Percentiles rank a stretch among this genome's conserved stretches.
Conservation (phyloP, 2,888 invertebrate genomes). For the Hermaeophaga mercurialis region DNA sequence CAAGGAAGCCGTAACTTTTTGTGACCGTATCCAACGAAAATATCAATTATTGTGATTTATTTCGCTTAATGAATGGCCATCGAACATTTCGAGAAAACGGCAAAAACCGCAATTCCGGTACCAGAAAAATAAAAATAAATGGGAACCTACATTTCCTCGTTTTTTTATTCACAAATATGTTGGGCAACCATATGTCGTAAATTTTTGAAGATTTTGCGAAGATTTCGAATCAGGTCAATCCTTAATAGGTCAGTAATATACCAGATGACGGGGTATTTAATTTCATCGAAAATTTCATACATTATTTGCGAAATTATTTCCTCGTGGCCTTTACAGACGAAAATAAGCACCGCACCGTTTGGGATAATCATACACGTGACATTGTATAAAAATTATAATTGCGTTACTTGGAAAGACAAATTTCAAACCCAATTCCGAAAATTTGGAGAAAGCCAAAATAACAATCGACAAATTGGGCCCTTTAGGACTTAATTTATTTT, state of each 20-base stretch:
- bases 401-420: background rate
- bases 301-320: background rate
- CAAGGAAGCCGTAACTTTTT: constrained; percentile 3
- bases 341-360: background rate
- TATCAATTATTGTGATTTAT: constrained; percentile 10
- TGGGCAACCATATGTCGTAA: constrained; percentile 9
- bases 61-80: background rate
- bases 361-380: background rate
- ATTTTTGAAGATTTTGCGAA: constrained; percentile 13
- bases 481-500: no score
- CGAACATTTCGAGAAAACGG: constrained; percentile 2
- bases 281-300: constrained; percentile 5
- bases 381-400: background rate
- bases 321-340: background rate
- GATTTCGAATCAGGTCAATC: constrained; percentile 11
- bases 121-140: background rate
- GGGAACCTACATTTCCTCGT: constrained; percentile 6
- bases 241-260: constrained; percentile 18
- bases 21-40: background rate
- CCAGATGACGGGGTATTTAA: constrained; percentile 20
- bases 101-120: constrained; percentile 2
- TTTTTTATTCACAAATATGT: background rate
- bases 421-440: background rate
- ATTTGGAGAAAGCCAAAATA: background rate
- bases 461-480: no score